Evolutionary conservation across 1,140 invertebrate genomes (phyloP).

Genomic region (Batillaria attramentaria): DNA sequence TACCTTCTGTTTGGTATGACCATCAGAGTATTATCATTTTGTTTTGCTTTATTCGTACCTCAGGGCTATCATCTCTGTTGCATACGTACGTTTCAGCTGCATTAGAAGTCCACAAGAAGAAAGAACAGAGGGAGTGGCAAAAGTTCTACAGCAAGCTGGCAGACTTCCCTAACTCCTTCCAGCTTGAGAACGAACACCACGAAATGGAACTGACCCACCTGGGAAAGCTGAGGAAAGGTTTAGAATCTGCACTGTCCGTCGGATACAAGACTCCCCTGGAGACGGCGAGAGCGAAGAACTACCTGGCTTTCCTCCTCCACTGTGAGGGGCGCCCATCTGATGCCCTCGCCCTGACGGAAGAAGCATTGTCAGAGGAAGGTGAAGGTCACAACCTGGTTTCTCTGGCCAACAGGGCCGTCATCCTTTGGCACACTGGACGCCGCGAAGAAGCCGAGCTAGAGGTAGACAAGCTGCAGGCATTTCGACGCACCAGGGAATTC

Average conservation of each 20-base stretch:
- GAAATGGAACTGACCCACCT: neutral
- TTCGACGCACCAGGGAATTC: too few relatives aligned
- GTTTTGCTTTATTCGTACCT: too few relatives aligned
- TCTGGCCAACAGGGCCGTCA: constrained; percentile 24
- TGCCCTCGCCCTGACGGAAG: neutral
- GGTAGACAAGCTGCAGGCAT: neutral
- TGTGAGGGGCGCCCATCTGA: neutral
- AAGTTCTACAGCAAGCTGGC: neutral
- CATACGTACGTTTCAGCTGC: too few relatives aligned
- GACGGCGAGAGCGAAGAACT: constrained; percentile 9
- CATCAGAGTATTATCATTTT: too few relatives aligned
- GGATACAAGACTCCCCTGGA: constrained; percentile 16
- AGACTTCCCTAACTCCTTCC: constrained; percentile 18
- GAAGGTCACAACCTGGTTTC: constrained; percentile 14
- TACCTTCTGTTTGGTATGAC: too few relatives aligned
- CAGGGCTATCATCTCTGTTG: too few relatives aligned
- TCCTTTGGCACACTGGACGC: constrained; percentile 11
- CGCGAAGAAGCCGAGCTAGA: neutral
- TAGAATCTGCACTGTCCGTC: neutral
- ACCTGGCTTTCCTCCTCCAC: constrained; percentile 4
- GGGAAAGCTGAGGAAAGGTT: neutral
- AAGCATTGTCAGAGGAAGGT: neutral
- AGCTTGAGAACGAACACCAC: neutral
- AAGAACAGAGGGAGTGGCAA: neutral
- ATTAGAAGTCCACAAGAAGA: neutral